These are phyloP conservation scores for Prunella himalayana DNA, from an alignment of 2,113 vertebrate species.

Conservation along the genomic window DNA sequence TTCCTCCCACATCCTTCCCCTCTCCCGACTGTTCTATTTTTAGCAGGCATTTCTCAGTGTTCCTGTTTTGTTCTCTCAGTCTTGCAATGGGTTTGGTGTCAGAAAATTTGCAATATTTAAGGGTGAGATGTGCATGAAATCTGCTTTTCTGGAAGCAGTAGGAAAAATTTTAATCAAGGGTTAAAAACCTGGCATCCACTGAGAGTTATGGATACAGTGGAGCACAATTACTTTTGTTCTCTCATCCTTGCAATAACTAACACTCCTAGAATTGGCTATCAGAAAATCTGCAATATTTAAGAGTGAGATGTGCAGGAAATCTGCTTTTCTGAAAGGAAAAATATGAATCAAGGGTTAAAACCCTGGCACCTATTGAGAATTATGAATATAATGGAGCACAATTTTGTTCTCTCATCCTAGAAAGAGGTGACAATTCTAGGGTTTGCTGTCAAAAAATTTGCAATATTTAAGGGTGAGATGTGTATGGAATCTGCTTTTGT, in stretches of 20 bases:
- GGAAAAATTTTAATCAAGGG: neutral
- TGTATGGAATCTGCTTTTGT: neutral
- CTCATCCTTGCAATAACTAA: neutral
- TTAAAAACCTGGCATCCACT: neutral
- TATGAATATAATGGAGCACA: no score
- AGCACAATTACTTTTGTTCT: neutral
- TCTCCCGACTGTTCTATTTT: neutral
- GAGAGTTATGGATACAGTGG: rapidly evolving
- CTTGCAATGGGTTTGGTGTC: neutral
- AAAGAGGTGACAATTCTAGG: no score
- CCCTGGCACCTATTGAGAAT: no score
- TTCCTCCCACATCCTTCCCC: slow-evolving; percentile 7
- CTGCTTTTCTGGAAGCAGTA: neutral
- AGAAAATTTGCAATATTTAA: neutral
- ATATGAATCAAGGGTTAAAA: neutral
- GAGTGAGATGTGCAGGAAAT: neutral
- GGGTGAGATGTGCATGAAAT: neutral
- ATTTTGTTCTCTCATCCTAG: neutral
- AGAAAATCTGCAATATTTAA: neutral
- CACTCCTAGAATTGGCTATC: neutral
- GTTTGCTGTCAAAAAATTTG: neutral
- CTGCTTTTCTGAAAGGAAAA: neutral
- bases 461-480: neutral
- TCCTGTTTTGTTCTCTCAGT: neutral
- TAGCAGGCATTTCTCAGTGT: neutral